Evolutionary conservation across 2,797 vertebrate species (phyloP).

Genomic region (Eospalax fontanierii): DNA sequence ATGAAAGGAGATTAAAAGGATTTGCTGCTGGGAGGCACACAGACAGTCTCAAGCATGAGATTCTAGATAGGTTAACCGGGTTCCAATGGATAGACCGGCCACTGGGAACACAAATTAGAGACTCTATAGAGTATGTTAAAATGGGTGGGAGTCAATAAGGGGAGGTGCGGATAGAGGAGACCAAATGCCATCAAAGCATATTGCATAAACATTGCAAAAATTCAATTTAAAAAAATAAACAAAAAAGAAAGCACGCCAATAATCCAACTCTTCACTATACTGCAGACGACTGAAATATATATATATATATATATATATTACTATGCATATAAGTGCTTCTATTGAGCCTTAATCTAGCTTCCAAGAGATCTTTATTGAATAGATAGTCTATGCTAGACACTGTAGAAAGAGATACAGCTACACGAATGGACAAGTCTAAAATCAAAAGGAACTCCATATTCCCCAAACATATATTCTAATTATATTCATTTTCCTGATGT

Average conservation of each 20-base stretch:
- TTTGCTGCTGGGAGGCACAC: too few species aligned
- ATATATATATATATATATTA: background rate
- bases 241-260: background rate
- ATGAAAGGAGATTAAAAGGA: too few species aligned
- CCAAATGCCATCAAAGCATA: too few species aligned
- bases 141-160: too few species aligned
- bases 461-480: background rate
- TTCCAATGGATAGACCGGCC: too few species aligned
- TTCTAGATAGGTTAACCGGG: too few species aligned
- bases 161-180: too few species aligned
- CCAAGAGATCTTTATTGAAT: conserved; percentile 22
- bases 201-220: too few species aligned
- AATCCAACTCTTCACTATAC: background rate
- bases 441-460: background rate
- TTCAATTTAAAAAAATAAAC: too few species aligned
- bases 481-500: conserved; percentile 15
- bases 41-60: too few species aligned
- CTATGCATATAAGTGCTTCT: background rate
- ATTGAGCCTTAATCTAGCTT: background rate
- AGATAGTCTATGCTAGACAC: background rate
- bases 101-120: too few species aligned
- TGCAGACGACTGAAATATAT: background rate
- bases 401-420: background rate
- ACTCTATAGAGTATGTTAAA: too few species aligned
- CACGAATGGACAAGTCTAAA: background rate